A percentile compares a stretch with the other conserved stretches of the same genome.
phyloP scores from a whole-genome alignment of 2,797 vertebrate genomes.

The Chaetophractus vellerosus region DNA sequence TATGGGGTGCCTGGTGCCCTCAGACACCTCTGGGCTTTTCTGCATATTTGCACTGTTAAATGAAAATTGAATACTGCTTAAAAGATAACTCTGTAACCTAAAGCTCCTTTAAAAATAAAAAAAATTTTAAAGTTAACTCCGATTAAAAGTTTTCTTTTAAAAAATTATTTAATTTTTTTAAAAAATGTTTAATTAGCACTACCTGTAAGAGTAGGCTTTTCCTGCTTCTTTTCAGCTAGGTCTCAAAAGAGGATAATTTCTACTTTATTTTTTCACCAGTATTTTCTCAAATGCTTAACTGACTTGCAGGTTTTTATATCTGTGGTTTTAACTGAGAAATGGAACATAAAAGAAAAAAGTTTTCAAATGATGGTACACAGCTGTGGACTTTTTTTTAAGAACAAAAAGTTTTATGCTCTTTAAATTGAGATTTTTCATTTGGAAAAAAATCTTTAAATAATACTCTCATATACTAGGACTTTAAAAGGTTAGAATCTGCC shows the following conservation, averaged over 20 bases:
- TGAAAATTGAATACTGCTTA: neutral
- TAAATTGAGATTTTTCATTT: conserved; percentile 38
- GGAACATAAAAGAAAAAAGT: neutral
- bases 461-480: neutral
- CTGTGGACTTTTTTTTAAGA: neutral
- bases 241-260: conserved; percentile 52
- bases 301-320: conserved; percentile 16
- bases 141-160: conserved; percentile 23
- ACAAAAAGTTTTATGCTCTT: conserved; percentile 32
- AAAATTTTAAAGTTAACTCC: neutral
- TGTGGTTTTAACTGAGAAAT: conserved; percentile 52
- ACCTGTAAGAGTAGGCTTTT: neutral
- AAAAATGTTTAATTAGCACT: neutral
- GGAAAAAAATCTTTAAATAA: conserved; percentile 34
- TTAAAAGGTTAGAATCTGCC: neutral
- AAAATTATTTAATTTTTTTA: neutral
- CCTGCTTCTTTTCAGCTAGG: neutral
- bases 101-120: no score
- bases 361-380: conserved; percentile 7
- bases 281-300: conserved; percentile 58
- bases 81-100: neutral
- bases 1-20: no score
- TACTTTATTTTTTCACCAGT: neutral
- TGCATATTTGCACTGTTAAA: no score
- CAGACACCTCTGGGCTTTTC: no score